Percentiles rank a stretch among this genome's conserved stretches.
These are phyloP conservation scores for Vanacampus margaritifer DNA, from an alignment of 2,113 vertebrate species.

Conservation along the genomic window DNA sequence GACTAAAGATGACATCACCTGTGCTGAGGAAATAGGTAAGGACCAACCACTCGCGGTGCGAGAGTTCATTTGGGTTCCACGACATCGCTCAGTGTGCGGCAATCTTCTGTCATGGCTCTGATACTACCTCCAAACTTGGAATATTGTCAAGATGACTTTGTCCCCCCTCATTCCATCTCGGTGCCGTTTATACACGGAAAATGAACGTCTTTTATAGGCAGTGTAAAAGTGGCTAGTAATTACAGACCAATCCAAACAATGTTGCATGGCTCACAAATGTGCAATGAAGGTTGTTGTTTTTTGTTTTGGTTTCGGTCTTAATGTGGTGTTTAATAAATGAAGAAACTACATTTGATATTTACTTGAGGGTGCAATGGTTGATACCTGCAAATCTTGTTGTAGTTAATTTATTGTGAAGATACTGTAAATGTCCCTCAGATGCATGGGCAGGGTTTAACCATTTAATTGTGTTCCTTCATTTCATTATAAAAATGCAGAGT, in stretches of 20 bases:
- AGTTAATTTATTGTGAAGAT: constrained; percentile 9
- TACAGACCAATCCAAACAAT: constrained; percentile 1
- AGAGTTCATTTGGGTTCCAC: too few relatives aligned
- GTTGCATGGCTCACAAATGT: constrained; percentile 31
- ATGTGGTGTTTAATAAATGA: constrained; percentile 16
- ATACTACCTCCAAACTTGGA: neutral
- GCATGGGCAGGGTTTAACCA: constrained; percentile 28
- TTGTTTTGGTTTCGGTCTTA: neutral
- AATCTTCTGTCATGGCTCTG: neutral
- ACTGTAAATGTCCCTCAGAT: constrained; percentile 21
- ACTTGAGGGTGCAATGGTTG: neutral
- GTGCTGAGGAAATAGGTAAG: too few relatives aligned
- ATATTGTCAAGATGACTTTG: neutral
- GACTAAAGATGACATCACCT: too few relatives aligned
- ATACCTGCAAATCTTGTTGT: constrained; percentile 1
- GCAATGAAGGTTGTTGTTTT: constrained; percentile 1
- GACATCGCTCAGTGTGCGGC: neutral
- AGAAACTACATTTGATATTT: neutral
- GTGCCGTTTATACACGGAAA: neutral
- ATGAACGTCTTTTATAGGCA: neutral
- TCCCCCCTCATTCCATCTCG: neutral
- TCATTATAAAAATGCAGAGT: constrained; percentile 12
- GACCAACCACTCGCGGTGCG: too few relatives aligned
- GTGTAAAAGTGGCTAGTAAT: constrained; percentile 1
- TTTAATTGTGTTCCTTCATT: constrained; percentile 19